Evolutionary conservation across 2,113 vertebrate genomes (phyloP).

Genomic region (Seriola quinqueradiata): DNA sequence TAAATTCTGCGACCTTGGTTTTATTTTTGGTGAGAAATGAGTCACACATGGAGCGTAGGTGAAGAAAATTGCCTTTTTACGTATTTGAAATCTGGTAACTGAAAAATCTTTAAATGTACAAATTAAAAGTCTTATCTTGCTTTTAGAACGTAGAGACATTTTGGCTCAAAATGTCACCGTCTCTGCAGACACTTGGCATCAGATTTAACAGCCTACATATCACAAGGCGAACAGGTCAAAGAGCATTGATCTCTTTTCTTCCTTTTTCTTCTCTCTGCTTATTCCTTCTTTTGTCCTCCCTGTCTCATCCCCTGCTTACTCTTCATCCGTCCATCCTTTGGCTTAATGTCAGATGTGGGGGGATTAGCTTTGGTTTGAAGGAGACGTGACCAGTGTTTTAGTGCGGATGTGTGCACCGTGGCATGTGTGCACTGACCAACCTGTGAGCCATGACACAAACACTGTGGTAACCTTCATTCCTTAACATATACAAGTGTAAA

Average conservation of each 20-base stretch:
- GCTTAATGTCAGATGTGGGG: constrained; percentile 60
- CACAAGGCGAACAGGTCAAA: constrained; percentile 27
- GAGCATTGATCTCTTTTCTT: constrained; percentile 23
- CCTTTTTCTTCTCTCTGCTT: constrained; percentile 12
- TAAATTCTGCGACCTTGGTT: constrained; percentile 14
- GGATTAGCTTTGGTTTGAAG: constrained; percentile 48
- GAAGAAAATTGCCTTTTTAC: constrained; percentile 1
- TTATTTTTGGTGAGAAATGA: constrained; percentile 25
- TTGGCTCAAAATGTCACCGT: constrained; percentile 9
- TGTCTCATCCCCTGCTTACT: constrained; percentile 23
- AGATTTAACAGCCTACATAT: constrained; percentile 6
- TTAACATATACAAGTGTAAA: not conserved
- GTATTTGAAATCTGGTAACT: constrained; percentile 6
- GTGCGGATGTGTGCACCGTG: not conserved
- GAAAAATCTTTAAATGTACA: not conserved
- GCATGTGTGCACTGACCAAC: not conserved
- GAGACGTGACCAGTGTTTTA: constrained; percentile 53
- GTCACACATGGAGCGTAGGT: constrained; percentile 21
- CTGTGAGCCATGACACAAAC: not conserved
- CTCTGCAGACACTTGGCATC: not conserved
- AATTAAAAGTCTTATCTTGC: not conserved
- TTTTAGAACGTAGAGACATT: not conserved
- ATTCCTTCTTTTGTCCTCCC: not conserved
- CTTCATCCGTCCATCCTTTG: constrained; percentile 53
- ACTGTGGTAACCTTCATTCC: not conserved